Evolutionary conservation across 23 tunicate species (phyloP).

Genomic region (Ascidia mentula): DNA sequence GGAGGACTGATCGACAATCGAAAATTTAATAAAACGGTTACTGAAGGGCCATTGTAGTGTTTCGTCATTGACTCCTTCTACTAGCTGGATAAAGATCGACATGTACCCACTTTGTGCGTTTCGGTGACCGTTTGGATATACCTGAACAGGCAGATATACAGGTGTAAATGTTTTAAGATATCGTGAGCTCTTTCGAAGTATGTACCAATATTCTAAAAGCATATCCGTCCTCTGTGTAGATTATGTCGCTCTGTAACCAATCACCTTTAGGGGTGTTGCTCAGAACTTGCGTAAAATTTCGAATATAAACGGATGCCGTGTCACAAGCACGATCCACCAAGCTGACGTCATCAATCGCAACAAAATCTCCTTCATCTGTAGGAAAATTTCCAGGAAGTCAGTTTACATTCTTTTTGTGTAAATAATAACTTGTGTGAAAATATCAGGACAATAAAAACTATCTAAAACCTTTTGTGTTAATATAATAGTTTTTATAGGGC

Average conservation of each 20-base stretch:
- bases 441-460: too few relatives aligned
- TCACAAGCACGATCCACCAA: slow-evolving; percentile 74
- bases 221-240: slow-evolving; percentile 77
- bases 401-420: too few relatives aligned
- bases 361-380: too few relatives aligned
- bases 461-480: too few relatives aligned
- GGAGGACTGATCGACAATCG: slow-evolving; percentile 52
- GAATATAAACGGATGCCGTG: slow-evolving; percentile 42
- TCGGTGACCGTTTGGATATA: slow-evolving; percentile 50
- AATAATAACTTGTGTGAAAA: too few relatives aligned
- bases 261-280: slow-evolving; percentile 30
- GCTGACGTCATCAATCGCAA: slow-evolving; percentile 77
- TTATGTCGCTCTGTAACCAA: slow-evolving; percentile 19
- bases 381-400: too few relatives aligned
- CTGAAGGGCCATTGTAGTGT: slow-evolving; percentile 61
- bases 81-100: slow-evolving; percentile 45
- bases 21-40: slow-evolving; percentile 50
- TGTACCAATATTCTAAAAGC: slow-evolving; percentile 58
- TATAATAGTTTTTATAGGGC: too few relatives aligned
- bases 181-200: too few relatives aligned
- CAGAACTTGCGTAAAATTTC: slow-evolving; percentile 26
- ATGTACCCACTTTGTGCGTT: slow-evolving; percentile 42
- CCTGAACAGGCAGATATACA: slow-evolving; percentile 16
- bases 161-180: neutral
- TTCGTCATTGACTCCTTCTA: slow-evolving; percentile 63